phyloP scores from a whole-genome alignment of 2,888 invertebrate species.

The Cataglyphis altisquamis region DNA sequence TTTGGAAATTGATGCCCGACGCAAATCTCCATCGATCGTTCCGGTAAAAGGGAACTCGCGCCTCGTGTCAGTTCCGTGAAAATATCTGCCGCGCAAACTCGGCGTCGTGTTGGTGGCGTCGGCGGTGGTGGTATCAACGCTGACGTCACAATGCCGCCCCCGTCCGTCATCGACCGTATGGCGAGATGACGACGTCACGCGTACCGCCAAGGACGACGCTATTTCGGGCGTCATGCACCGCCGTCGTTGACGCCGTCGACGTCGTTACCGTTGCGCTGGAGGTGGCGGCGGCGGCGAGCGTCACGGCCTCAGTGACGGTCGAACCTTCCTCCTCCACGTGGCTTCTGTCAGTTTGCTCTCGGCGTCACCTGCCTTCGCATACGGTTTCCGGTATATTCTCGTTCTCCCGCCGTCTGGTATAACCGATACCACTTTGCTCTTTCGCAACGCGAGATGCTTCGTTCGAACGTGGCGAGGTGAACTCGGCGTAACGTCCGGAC shows the following conservation, averaged over 20 bases:
- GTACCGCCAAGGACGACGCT: conserved; percentile 83
- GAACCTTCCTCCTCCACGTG: conserved; percentile 66
- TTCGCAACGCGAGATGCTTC: conserved; percentile 39
- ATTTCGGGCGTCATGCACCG: conserved; percentile 79
- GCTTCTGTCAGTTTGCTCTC: conserved; percentile 57
- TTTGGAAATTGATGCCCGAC: not conserved
- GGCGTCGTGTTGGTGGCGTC: conserved; percentile 56
- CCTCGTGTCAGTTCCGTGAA: conserved; percentile 27
- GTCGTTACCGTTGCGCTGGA: conserved; percentile 74
- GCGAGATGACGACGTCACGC: conserved; percentile 81
- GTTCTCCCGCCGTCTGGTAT: not conserved
- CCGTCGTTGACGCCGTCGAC: conserved; percentile 69
- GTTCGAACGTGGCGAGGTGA: conserved; percentile 20
- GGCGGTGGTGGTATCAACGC: conserved; percentile 71
- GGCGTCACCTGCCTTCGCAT: conserved; percentile 47
- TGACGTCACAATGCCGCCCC: conserved; percentile 84
- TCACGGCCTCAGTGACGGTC: conserved; percentile 71
- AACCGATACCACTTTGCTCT: not conserved
- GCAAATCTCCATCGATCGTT: conserved; percentile 41
- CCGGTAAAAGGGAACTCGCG: conserved; percentile 4
- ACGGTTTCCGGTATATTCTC: conserved; percentile 43
- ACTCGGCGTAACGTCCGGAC: conserved; percentile 12
- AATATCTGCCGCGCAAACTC: conserved; percentile 64
- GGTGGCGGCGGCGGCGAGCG: conserved; percentile 61
- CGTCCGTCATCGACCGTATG: conserved; percentile 83